Base-by-base conservation (phyloP, 2,113 vertebrate genomes). In the Cariama cristata region DNA sequence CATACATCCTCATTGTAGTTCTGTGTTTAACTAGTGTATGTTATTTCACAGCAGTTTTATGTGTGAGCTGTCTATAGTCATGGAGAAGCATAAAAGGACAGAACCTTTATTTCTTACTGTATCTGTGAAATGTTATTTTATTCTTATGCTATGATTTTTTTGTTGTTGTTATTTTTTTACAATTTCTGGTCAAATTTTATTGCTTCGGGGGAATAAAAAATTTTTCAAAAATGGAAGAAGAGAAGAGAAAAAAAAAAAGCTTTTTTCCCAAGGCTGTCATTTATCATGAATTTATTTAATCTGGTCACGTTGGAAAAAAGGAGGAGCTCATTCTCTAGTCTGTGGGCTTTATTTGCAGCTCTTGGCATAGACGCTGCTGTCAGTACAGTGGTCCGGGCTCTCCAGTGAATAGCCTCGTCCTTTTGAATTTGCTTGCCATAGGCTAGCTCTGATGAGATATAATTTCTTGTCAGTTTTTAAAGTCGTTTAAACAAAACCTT, bases 341-440 rank as follows among this genome's bases (percentile, higher is more conserved):
- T 9, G 5, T 14, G 40, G 30, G 28, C 14, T 52, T 49, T n/a
- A 7, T 14, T 40, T 67, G 22, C 45, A 33, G 55, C 24, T 75
- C 53, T 52, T 52, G 77, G 33, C 4, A 2, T 32, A 11, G 40
- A 3, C 21, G 4, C n/a, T 58, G 50, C 40, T n/a, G 45, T 44
- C 53, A 20, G 14, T 12, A 11, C n/a, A 15, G 52, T 21, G 20
- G 15, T 21, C 24, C 71, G 50, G 47, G 35, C 67, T 81, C 53
- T 59, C 33, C 9, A 2, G 9, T 40, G 44, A 21, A 32, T 21
- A 27, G 11, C 19, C 14, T 60, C 1, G 0, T 28, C 2, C 8
- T 56, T 42, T 47, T 28, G 58, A 27, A n/a, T 50, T 79, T n/a
- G 55, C 13, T 58, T 28, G 15, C 76, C 67, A 10, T 7, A 19